Evolutionary conservation across 2,888 invertebrate genomes (phyloP), one percentile per base, ranked within the genome.

Genomic region (Cataglyphis cursor): DNA sequence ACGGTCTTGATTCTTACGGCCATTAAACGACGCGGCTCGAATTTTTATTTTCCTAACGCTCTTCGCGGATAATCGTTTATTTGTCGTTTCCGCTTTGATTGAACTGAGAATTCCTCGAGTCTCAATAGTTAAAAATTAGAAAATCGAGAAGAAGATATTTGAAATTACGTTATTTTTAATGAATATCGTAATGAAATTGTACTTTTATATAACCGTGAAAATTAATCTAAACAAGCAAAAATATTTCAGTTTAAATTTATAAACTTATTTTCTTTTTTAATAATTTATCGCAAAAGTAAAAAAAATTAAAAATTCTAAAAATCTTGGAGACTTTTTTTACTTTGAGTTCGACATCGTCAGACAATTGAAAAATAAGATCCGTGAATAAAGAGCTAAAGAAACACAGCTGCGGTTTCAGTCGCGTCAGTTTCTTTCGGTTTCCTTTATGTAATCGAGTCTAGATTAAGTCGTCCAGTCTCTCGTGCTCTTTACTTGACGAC

Each of bases 1-100:
- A 24, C 44, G 24, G 35, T 61, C 70, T 18, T 35, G 35, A 59
- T 51, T 51, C 72, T 44, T 21, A 21, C 72, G 78, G 35, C 72
- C 59, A 38, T 70, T 70, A 70, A 70, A 72, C 44, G 18, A 57
- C 70, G 41, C 51, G 51, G n/a, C 28, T 12, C 31, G 68, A 41
- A 44, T 80, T 80, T 80, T 59, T 66, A 66, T 76, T 76, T 66
- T 66, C 66, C 24, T 41, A 41, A 54, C 41, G 21, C 38, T 35
- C 21, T 24, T 57, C 38, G 21, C 21, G 44, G 59, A 6, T 31
- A 61, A 12, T 21, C 44, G 72, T 59, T 66, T 66, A 66, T 66
- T 54, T 66, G 24, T 65, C 54, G 54, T 38, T 76, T 54, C n/a
- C 28, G 21, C 57, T 44, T 44, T 70, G 70, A 80, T 59, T 12